phyloP scores from a whole-genome alignment of 2,797 vertebrate genomes.

The Lepus townsendii region DNA sequence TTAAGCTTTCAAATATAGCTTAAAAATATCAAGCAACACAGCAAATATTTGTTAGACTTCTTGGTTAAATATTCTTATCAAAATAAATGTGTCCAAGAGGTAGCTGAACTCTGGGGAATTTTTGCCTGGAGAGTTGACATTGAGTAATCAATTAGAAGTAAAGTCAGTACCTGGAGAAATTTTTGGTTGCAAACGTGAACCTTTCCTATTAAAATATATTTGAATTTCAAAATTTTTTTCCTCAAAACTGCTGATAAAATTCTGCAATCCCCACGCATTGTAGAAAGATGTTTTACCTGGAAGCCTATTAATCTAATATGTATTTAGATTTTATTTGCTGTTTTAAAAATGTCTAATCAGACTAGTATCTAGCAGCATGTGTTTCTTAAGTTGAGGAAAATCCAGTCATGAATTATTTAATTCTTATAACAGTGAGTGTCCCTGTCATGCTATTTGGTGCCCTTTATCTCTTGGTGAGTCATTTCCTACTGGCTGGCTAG shows the following conservation, averaged over 20 bases:
- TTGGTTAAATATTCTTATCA: slow-evolving; percentile 70
- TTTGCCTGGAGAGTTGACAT: slow-evolving; percentile 25
- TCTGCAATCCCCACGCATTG: neutral
- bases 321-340: neutral
- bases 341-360: neutral
- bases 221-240: slow-evolving; percentile 29
- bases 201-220: neutral
- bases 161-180: neutral
- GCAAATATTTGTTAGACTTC: slow-evolving; percentile 72
- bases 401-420: slow-evolving; percentile 5
- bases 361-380: neutral
- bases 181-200: slow-evolving; percentile 29
- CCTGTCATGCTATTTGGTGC: neutral
- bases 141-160: slow-evolving; percentile 26
- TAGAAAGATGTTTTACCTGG: neutral
- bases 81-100: slow-evolving; percentile 68
- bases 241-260: slow-evolving; percentile 15
- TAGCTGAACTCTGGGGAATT: slow-evolving; percentile 70
- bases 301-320: neutral
- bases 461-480: slow-evolving; percentile 42
- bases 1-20: slow-evolving; percentile 49
- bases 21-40: slow-evolving; percentile 53
- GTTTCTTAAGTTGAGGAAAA: neutral
- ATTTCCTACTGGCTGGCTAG: neutral
- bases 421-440: neutral